Evolutionary conservation across 2,888 invertebrate genomes (phyloP), one percentile per base, ranked within the genome.

Genomic region (Galerucella calmariensis): DNA sequence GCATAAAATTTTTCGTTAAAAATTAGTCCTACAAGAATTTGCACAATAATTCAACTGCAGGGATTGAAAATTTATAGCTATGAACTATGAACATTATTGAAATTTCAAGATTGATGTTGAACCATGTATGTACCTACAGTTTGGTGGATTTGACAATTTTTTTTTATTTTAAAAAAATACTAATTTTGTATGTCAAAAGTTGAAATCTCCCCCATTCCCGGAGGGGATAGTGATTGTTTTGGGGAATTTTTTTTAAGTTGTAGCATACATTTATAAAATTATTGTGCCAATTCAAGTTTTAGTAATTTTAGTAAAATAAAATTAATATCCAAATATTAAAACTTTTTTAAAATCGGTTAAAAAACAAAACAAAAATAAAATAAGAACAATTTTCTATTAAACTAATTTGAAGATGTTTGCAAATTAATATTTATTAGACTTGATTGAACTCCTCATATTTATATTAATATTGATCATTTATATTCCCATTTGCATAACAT

Each of bases 261-360:
- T 20, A 69, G 16, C 6, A 3, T 14, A 48, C 24, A 56, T 58
- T 27, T 65, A 10, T 24, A 48, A 16, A 65, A 27, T 62, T 73
- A 73, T 72, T 72, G 67, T 67, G 67, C 59, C 20, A 9, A 62
- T 67, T 72, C 67, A n/a, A 46, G 58, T 46, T 53, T 46, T 65
- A 24, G 16, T 59, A 75, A 71, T 73, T 76, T 73, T 65, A 71
- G 70, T 69, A 70, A 59, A 70, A 35, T 35, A 35, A 77, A 75
- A 77, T 75, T 63, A n/a, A 44, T 67, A 62, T 73, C 65, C 61
- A 74, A 76, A 56, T 66, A 72, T 74, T 76, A 74, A 73, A 74
- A 77, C 46, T 48, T 63, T 58, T 56, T 48, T 75, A 77, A 77
- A 76, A 75, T 72, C 4, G n/a, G 48, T 67, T 75, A 74, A 77